Base-by-base conservation (phyloP, 2,797 vertebrate genomes). In the Artibeus lituratus region DNA sequence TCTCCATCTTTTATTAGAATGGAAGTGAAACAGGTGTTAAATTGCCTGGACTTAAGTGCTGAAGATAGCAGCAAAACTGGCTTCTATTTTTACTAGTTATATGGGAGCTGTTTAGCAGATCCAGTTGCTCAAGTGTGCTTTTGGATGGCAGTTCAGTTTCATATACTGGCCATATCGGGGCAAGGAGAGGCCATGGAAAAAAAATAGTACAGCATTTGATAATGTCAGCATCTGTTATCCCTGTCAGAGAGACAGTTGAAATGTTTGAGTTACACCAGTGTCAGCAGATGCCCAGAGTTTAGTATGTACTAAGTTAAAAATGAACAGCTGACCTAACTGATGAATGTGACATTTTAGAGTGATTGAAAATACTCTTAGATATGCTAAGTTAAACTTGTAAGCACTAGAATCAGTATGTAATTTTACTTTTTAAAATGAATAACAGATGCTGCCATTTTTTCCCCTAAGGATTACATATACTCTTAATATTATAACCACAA, bases 151-250 rank as follows among this genome's bases (percentile, higher is more conserved):
- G 97, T 98, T 97, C 94, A 97, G 98, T 98, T 98, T 97, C 98
- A 98, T 98, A 98, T 98, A 98, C 98, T 99, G 98, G 99, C 99
- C 99, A 99, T 99, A 99, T 99, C 99, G 98, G 99, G 99, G 99
- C 99, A 99, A 99, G 99, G 99, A 99, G 98, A 98, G 97, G 97
- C 98, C 96, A 91, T 98, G 98, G 98, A 98, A 98, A 99, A 99
- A 98, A 98, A 98, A 98, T 99, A 98, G 98, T 98, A 98, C 99
- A 99, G 98, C 99, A 99, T 99, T 99, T 99, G 99, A 99, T 99
- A 99, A 99, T 99, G 99, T 99, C 99, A 99, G 99, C 99, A 99
- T 99, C 99, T 99, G 99, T 99, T 99, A 99, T 98, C 98, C 99
- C 98, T 99, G 99, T 99, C 99, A 99, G 98, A 99, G 99, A 99